Conservation (phyloP, 2,888 invertebrate species). For the Carterocephalus palaemon region DNA sequence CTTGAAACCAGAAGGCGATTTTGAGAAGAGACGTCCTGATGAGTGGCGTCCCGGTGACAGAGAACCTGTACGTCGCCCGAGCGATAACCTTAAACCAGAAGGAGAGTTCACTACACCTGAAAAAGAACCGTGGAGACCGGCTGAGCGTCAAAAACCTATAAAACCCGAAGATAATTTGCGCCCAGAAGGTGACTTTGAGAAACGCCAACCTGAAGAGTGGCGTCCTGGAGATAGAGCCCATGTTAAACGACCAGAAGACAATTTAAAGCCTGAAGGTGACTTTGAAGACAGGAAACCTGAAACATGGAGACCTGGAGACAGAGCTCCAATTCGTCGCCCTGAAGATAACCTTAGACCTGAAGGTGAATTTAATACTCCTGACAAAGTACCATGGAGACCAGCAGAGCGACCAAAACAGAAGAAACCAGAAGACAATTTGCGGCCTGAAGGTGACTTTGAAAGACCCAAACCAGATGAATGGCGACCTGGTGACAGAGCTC, state of each 20-base stretch:
- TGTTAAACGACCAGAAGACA: slow-evolving; percentile 69
- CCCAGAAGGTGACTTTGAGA: slow-evolving; percentile 42
- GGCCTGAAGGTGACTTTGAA: too few species aligned
- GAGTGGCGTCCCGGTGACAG: slow-evolving; percentile 74
- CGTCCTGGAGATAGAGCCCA: slow-evolving; percentile 56
- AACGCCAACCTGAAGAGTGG: slow-evolving; percentile 56
- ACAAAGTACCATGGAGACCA: too few species aligned
- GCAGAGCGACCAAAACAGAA: too few species aligned
- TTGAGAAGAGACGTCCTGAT: slow-evolving; percentile 51
- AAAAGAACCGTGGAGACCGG: slow-evolving; percentile 69
- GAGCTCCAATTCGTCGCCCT: slow-evolving; percentile 56
- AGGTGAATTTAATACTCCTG: too few species aligned
- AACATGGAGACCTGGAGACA: slow-evolving; percentile 64
- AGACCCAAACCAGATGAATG: too few species aligned
- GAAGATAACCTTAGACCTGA: slow-evolving; percentile 67
- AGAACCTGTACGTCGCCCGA: slow-evolving; percentile 34
- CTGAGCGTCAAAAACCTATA: slow-evolving; percentile 48
- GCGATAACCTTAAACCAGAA: slow-evolving; percentile 80
- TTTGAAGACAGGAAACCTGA: slow-evolving; percentile 54
- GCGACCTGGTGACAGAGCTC: too few species aligned
- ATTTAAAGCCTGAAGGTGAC: slow-evolving; percentile 75
- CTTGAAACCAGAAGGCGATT: slow-evolving; percentile 78
- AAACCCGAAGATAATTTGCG: slow-evolving; percentile 70
- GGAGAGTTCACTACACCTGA: slow-evolving; percentile 68
- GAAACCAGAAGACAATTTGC: slow-evolving; percentile 78